Base-by-base conservation (phyloP, 2,888 invertebrate genomes). In the Uloborus plumipes region DNA sequence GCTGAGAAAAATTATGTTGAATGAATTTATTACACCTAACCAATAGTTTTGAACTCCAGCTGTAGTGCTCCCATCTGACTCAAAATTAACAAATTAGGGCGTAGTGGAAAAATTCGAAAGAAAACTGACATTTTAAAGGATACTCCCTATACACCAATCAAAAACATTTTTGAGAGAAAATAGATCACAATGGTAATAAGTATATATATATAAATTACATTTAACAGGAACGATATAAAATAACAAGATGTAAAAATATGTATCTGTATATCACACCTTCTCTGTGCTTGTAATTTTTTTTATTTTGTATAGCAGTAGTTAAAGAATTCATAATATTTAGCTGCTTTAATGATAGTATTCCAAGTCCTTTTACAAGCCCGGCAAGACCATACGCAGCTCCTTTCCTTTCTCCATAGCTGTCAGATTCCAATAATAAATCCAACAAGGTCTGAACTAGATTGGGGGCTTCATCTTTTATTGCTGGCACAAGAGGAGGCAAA, bases 331-430 rank as follows among this genome's bases (percentile, higher is more conserved):
- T 98, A 59, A 99, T 97, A 87, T 98, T 97, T 64, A 97, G 91
- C 87, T 99, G 97, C 88, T 98, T 99, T 74, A 99, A 91, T 0
- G 97, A 95, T 51, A 98, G 90, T 86, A 99, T 98, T 26, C 99
- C 99, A 89, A 99, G 93, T 0, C 99, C 99, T 89, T 99, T 98
- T 74, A 99, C 96, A 55, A 92, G 87, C 1, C 99, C 99, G 0
- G 99, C 99, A 77, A 99, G 92, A 15, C 99, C 98, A 88, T 98
- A 98, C 0, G 99, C 98, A 0, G 99, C 99, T 15, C 99, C 99
- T 90, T 95, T 93, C 89, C 95, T 91, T 88, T 96, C 95, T 1
- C 97, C 98, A 88, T 97, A 98, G 87, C 94, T 95, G 86, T 96
- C 95, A 0, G 95, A 95, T 85, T 96, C 96, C 26, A 97, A 92